Evolutionary conservation across 2,888 invertebrate species (phyloP).

Genomic region (Synanthedon tipuliformis): DNA sequence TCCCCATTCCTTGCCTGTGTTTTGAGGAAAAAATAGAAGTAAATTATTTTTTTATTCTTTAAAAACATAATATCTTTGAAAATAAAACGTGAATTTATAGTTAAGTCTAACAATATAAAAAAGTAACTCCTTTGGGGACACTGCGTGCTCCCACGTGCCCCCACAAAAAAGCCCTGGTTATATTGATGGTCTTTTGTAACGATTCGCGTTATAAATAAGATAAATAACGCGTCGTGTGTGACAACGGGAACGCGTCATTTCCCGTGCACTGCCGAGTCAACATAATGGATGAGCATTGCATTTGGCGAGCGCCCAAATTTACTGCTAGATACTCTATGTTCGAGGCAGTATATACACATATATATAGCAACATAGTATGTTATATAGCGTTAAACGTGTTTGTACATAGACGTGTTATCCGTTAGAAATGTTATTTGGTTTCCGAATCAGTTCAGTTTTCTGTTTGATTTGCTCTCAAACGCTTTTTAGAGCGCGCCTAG

Average conservation of each 20-base stretch:
- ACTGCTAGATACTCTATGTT: constrained; percentile 52
- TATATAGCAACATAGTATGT: too few relatives aligned
- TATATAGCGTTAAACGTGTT: too few relatives aligned
- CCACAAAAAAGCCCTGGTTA: too few relatives aligned
- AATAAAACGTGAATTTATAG: too few relatives aligned
- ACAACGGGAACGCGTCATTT: constrained; percentile 11
- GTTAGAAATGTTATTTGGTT: not conserved
- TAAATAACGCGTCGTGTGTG: constrained; percentile 7
- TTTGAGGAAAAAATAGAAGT: too few relatives aligned
- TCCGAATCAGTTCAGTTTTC: not conserved
- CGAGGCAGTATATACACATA: constrained; percentile 2
- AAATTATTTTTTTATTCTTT: too few relatives aligned
- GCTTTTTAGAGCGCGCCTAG: not conserved
- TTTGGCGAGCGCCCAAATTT: constrained; percentile 68
- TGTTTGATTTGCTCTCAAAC: not conserved
- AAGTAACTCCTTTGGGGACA: too few relatives aligned
- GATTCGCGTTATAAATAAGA: constrained; percentile 1
- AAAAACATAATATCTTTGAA: too few relatives aligned
- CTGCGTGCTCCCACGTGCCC: too few relatives aligned
- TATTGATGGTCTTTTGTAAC: constrained; percentile 1
- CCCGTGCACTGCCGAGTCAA: constrained; percentile 26
- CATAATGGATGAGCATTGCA: constrained; percentile 66
- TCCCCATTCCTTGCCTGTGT: too few relatives aligned
- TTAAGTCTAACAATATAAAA: too few relatives aligned
- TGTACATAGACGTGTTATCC: not conserved